These are phyloP conservation scores for Lypha dubia DNA, from an alignment of 2,888 invertebrate species.

Conservation along the genomic window DNA sequence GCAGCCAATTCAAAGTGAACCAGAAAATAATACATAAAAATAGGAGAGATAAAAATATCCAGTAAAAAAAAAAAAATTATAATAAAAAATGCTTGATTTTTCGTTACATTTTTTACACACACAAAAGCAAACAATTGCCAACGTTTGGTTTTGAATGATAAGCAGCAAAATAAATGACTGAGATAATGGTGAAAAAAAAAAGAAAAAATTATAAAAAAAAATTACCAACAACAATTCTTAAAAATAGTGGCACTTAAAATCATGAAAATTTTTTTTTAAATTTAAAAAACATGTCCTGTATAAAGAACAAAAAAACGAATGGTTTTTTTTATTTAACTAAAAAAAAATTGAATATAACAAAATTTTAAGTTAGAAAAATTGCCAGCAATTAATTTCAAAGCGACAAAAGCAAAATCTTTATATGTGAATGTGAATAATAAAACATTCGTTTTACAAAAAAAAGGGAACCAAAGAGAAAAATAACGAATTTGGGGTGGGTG, in stretches of 20 bases:
- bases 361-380: constrained; percentile 81
- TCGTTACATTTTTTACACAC: constrained; percentile 39
- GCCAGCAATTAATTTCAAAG: constrained; percentile 81
- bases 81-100: constrained; percentile 57
- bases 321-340: constrained; percentile 72
- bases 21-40: constrained; percentile 9
- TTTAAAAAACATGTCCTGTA: constrained; percentile 48
- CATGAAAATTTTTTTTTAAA: constrained; percentile 63
- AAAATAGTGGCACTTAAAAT: constrained; percentile 74
- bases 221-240: constrained; percentile 62
- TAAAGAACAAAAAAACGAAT: constrained; percentile 33
- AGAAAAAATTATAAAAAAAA: constrained; percentile 34
- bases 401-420: constrained; percentile 78
- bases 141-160: constrained; percentile 81
- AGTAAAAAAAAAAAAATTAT: constrained; percentile 39
- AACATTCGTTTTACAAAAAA: constrained; percentile 38
- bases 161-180: constrained; percentile 77
- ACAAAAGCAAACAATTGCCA: constrained; percentile 73
- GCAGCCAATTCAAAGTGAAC: constrained; percentile 10
- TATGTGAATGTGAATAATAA: constrained; percentile 52
- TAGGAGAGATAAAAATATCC: no score
- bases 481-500: constrained; percentile 40
- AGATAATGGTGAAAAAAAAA: constrained; percentile 62
- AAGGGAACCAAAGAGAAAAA: not conserved
- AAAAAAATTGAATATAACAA: constrained; percentile 37